A percentile compares a stretch with the other conserved stretches of the same genome.
These are phyloP conservation scores for Edolisoma coerulescens DNA, from an alignment of 2,113 vertebrate genomes.

Conservation along the genomic window DNA sequence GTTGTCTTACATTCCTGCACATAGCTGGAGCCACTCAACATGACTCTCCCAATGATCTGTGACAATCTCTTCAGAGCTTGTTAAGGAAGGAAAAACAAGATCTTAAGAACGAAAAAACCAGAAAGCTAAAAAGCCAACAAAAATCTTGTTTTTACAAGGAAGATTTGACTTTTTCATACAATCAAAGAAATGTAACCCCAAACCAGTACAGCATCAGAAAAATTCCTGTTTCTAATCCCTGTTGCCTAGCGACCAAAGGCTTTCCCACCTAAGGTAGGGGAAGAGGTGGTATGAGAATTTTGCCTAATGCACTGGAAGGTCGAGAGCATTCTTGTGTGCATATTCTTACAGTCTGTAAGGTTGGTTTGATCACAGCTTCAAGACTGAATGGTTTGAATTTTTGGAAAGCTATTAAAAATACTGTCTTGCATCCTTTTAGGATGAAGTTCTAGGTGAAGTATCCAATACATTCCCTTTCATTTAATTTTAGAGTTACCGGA, in stretches of 20 bases:
- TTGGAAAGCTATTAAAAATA: not conserved
- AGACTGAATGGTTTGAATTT: not conserved
- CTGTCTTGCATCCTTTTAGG: not conserved
- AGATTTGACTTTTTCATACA: not conserved
- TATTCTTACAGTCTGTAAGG: not conserved
- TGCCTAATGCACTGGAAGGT: not conserved
- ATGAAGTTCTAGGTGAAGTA: not conserved
- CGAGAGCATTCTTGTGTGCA: not conserved
- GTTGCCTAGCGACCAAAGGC: conserved; percentile 36
- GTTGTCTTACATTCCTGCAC: conserved; percentile 42
- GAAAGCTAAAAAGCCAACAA: not conserved
- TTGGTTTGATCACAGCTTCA: not conserved
- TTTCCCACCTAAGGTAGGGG: not conserved
- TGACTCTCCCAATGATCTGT: not conserved
- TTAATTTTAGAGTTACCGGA: conserved; percentile 65
- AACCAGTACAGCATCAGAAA: not conserved
- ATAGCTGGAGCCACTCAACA: conserved; percentile 17
- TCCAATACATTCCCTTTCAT: conserved; percentile 15
- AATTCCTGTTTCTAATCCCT: not conserved
- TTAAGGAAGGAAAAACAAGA: conserved; percentile 7
- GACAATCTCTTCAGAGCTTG: conserved; percentile 16
- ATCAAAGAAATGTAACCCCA: not conserved
- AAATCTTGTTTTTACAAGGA: not conserved
- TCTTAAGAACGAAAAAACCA: not conserved
- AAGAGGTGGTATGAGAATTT: conserved; percentile 7